These are phyloP conservation scores for Drosophila paulistorum DNA, from an alignment of 1,140 invertebrate species.

Conservation along the genomic window DNA sequence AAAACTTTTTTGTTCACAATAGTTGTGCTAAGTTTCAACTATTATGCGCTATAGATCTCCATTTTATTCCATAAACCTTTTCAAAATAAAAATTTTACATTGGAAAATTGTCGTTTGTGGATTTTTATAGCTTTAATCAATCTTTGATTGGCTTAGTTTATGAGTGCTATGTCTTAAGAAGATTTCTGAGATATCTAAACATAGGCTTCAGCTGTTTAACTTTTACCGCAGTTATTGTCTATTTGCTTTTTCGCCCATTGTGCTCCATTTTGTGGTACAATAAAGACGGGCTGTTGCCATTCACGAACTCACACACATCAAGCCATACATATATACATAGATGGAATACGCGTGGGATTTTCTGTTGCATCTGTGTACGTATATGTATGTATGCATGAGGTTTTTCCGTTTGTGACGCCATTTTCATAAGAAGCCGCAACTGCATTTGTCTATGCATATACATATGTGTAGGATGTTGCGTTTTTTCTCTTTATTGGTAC, in stretches of 20 bases:
- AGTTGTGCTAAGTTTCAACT: too few relatives aligned
- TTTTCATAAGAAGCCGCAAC: constrained; percentile 76
- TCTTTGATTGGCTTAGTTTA: too few relatives aligned
- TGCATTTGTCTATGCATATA: constrained; percentile 51
- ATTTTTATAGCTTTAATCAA: too few relatives aligned
- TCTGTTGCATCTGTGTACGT: constrained; percentile 16
- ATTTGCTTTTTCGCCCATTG: constrained; percentile 29
- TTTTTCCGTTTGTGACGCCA: constrained; percentile 70
- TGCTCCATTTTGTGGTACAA: constrained; percentile 45
- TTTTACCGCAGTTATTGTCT: too few relatives aligned
- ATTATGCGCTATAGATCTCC: too few relatives aligned
- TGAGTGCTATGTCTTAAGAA: too few relatives aligned
- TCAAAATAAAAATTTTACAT: too few relatives aligned
- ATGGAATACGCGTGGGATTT: constrained; percentile 22
- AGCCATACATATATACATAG: constrained; percentile 4
- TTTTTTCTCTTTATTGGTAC: constrained; percentile 26
- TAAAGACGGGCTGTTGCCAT: constrained; percentile 25
- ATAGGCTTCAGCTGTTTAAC: not conserved
- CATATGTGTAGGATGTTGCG: constrained; percentile 29
- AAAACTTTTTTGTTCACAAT: too few relatives aligned
- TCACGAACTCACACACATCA: constrained; percentile 43
- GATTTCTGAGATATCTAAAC: too few relatives aligned
- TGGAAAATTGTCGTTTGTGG: too few relatives aligned
- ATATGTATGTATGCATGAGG: constrained; percentile 12
- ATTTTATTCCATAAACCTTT: too few relatives aligned